These are phyloP conservation scores for Eupsittula cactorum DNA, from an alignment of 2,113 vertebrate genomes.

Conservation along the genomic window DNA sequence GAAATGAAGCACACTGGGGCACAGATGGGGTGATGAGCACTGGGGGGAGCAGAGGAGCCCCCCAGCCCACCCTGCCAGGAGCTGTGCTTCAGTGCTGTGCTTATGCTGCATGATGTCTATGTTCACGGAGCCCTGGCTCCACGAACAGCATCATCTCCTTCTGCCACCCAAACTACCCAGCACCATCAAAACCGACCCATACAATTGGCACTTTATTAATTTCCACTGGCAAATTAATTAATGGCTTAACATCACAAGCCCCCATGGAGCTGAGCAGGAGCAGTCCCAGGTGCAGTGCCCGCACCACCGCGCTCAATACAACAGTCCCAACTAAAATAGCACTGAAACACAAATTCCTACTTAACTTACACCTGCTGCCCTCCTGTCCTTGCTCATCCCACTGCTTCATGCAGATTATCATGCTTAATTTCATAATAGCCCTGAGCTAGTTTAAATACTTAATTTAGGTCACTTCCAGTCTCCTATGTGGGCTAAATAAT, in stretches of 20 bases:
- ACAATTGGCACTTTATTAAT: rapidly evolving
- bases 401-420: conserved; percentile 57
- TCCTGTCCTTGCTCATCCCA: conserved; percentile 56
- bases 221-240: background rate
- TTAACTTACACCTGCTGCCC: conserved; percentile 51
- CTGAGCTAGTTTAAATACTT: conserved; percentile 73
- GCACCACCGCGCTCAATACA: background rate
- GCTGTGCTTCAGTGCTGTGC: background rate
- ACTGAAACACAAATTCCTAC: background rate
- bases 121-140: background rate
- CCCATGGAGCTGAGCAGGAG: rapidly evolving
- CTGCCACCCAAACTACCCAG: background rate
- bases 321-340: background rate
- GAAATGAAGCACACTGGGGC: background rate
- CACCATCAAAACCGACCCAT: background rate
- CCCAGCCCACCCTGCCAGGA: background rate
- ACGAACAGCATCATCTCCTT: background rate
- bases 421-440: conserved; percentile 71
- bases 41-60: background rate
- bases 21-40: background rate
- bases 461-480: conserved; percentile 69
- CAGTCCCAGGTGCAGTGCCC: rapidly evolving
- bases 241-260: background rate
- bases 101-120: rapidly evolving
- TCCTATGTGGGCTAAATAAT: conserved; percentile 55